Base-by-base conservation (phyloP, 2,888 invertebrate genomes). In the Serripes groenlandicus region DNA sequence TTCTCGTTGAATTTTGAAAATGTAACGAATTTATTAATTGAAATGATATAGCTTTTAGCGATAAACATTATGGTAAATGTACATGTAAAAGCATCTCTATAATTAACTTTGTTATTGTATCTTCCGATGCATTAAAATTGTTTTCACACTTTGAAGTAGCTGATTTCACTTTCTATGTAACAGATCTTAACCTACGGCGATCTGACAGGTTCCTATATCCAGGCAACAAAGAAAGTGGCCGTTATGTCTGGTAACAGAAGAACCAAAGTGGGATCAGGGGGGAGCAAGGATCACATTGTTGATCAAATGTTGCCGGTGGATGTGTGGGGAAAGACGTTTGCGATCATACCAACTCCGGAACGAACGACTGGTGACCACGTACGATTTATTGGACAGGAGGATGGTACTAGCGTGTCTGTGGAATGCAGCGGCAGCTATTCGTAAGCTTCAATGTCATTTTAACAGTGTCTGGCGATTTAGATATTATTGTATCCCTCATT, bases 251-350 rank as follows among this genome's bases (percentile, higher is more conserved):
- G 93, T 15, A 90, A 91, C 66, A 81, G 74, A 56, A 86, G 90
- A 77, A 88, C 90, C 2, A 85, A 86, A 23, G 86, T 74, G 21
- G 62, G 52, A 15, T 71, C 68, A 23, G 87, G 85, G 5, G 54
- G 58, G 2, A 75, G 81, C 28, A 34, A 58, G 1, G 91, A 92
- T 78, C 79, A 79, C 21, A 37, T 64, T 0, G 88, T 91, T 15
- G 92, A 91, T 64, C 89, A 90, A 79, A 60, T 92, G 70, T 75
- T 88, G 15, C 91, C 92, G 0, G 85, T 91, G 0, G 81, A 90
- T 37, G 90, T 90, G 7, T 93, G 93, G 93, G 92, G 92, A 11
- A 90, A 84, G 52, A 72, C 75, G 28, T 93, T 92, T 81, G 84
- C 87, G 34, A 88, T 88, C 21, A 90, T 90, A 3, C 90, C 91